Evolutionary conservation across 1,140 invertebrate genomes (phyloP).

Genomic region (Charaxes varanes): DNA sequence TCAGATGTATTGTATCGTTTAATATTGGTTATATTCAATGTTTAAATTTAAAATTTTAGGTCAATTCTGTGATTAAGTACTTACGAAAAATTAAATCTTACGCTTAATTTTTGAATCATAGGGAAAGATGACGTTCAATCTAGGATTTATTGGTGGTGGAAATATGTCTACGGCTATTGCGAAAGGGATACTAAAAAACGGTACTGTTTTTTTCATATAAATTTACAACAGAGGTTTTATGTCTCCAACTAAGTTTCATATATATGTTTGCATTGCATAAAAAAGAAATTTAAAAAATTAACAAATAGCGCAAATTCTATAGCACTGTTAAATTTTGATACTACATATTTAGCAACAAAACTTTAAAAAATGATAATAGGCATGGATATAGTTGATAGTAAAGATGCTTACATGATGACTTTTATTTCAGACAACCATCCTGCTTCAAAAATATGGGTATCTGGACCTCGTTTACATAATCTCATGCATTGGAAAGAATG

Average conservation of each 20-base stretch:
- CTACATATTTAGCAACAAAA: too few relatives aligned
- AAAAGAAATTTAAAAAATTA: too few relatives aligned
- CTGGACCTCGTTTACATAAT: slow-evolving; percentile 79
- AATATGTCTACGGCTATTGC: slow-evolving; percentile 95
- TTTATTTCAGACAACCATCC: slow-evolving; percentile 71
- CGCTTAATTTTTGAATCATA: neutral
- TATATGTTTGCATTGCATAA: too few relatives aligned
- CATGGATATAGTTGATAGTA: too few relatives aligned
- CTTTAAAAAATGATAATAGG: too few relatives aligned
- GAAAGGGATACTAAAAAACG: slow-evolving; percentile 82
- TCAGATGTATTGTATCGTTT: too few relatives aligned
- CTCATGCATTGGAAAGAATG: slow-evolving; percentile 79
- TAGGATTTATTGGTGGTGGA: slow-evolving; percentile 96
- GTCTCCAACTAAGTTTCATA: too few relatives aligned
- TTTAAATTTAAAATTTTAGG: too few relatives aligned
- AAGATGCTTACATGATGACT: neutral
- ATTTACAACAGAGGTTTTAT: too few relatives aligned
- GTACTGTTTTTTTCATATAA: slow-evolving; percentile 43
- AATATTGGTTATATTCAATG: too few relatives aligned
- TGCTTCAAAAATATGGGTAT: slow-evolving; percentile 78
- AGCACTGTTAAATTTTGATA: too few relatives aligned
- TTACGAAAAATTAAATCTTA: neutral
- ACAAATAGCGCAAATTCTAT: too few relatives aligned
- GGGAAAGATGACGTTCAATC: slow-evolving; percentile 28
- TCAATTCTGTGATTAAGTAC: neutral